Percentiles rank a stretch among this genome's conserved stretches.
Conservation (phyloP, 2,797 vertebrate genomes). For the Sebastes vulpes region DNA sequence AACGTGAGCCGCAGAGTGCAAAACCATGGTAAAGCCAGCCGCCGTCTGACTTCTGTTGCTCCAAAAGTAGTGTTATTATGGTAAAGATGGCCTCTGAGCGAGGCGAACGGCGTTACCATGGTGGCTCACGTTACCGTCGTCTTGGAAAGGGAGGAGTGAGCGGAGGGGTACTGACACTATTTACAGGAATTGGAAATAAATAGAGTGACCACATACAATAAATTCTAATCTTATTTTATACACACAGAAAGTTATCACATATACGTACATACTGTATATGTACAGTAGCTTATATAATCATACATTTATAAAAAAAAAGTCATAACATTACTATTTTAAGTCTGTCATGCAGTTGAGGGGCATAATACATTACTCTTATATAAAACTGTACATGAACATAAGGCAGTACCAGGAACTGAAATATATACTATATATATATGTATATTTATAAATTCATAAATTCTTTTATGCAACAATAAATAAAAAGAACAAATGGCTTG, state of each 20-base stretch:
- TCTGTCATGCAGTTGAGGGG: slow-evolving; percentile 58
- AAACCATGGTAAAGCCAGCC: fast-evolving
- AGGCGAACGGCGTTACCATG: too few relatives aligned
- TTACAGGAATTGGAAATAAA: slow-evolving; percentile 25
- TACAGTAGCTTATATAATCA: slow-evolving; percentile 17
- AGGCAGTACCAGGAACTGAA: slow-evolving; percentile 28
- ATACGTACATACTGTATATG: background rate
- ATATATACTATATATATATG: background rate
- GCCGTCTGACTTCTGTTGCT: too few relatives aligned
- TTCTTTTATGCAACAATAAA: slow-evolving; percentile 66
- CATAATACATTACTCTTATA: slow-evolving; percentile 41
- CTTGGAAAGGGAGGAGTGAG: too few relatives aligned
- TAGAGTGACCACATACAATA: slow-evolving; percentile 6
- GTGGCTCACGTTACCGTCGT: too few relatives aligned
- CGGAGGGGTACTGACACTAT: background rate
- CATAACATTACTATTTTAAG: slow-evolving; percentile 10
- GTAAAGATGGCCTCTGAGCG: too few relatives aligned
- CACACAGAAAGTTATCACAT: slow-evolving; percentile 25
- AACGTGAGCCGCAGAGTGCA: too few relatives aligned
- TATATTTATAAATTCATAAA: background rate
- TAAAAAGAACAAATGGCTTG: slow-evolving; percentile 60
- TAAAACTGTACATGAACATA: slow-evolving; percentile 55
- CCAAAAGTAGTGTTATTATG: too few relatives aligned
- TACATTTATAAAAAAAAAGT: background rate
- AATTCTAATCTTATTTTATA: slow-evolving; percentile 20